Evolutionary conservation across 1,140 invertebrate species (phyloP).

Genomic region (Conus betulinus): DNA sequence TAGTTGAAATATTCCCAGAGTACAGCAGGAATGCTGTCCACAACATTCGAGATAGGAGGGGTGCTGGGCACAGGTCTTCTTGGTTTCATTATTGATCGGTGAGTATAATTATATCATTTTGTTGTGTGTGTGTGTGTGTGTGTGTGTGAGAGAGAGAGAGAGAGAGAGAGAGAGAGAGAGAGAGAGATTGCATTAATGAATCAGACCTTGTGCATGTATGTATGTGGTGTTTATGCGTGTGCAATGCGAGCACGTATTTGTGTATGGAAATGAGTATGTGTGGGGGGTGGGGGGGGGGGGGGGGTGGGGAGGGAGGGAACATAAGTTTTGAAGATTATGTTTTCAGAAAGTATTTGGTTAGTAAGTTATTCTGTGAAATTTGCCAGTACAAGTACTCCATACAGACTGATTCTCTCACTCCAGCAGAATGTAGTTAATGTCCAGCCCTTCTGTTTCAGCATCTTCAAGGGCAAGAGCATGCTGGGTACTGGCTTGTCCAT

Average conservation of each 20-base stretch:
- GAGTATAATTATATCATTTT: not conserved
- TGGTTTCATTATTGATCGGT: conserved; percentile 75
- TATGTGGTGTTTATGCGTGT: conserved; percentile 14
- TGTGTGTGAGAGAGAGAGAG: no score
- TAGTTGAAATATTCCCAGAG: conserved; percentile 75
- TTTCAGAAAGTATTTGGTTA: no score
- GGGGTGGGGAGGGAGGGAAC: no score
- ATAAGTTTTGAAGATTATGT: no score
- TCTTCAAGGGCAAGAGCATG: conserved; percentile 73
- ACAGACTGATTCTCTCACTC: no score
- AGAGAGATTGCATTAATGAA: not conserved
- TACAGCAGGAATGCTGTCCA: conserved; percentile 77
- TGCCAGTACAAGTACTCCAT: no score
- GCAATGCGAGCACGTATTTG: not conserved
- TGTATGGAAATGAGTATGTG: not conserved
- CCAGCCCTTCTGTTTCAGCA: conserved; percentile 50
- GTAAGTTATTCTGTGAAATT: no score
- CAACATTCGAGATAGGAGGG: conserved; percentile 79
- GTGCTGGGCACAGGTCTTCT: conserved; percentile 76
- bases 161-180: not conserved
- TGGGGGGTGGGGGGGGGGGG: not conserved
- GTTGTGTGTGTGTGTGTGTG: not conserved
- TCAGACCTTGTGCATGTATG: not conserved
- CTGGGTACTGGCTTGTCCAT: conserved; percentile 75
- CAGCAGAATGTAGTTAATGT: no score